Conservation (phyloP, 2,797 vertebrate genomes). For the Chelidonichthys spinosus region DNA sequence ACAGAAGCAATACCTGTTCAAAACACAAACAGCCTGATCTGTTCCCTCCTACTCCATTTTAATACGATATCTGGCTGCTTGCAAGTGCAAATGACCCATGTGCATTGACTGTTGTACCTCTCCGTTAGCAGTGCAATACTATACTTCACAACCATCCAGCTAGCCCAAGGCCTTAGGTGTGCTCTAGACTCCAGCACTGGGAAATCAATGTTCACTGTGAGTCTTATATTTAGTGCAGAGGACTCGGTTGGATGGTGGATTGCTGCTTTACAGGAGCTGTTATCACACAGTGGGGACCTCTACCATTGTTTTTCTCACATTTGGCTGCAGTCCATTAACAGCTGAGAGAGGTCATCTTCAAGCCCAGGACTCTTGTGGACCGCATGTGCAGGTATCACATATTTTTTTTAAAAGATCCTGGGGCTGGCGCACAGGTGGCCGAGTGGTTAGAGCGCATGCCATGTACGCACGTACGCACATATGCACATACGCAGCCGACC, state of each 20-base stretch:
- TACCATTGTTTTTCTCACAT: conserved; percentile 34
- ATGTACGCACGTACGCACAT: too few species aligned
- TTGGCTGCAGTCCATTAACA: conserved; percentile 48
- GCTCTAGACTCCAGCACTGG: conserved; percentile 39
- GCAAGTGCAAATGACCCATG: conserved; percentile 28
- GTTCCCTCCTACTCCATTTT: conserved; percentile 9
- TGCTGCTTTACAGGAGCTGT: conserved; percentile 44
- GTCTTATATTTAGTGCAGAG: conserved; percentile 39
- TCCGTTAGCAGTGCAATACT: conserved; percentile 8
- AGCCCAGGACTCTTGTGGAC: conserved; percentile 27
- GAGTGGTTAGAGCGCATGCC: too few species aligned
- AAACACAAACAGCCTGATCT: conserved; percentile 2
- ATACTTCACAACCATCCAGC: conserved; percentile 26
- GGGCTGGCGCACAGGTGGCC: too few species aligned
- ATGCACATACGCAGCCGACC: too few species aligned
- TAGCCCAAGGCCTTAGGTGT: conserved; percentile 38
- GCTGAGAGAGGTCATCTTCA: conserved; percentile 28
- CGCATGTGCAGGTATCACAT: conserved; percentile 17
- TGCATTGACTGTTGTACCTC: conserved; percentile 12
- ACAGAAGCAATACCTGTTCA: background rate
- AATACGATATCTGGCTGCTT: conserved; percentile 19
- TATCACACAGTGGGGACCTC: conserved; percentile 46
- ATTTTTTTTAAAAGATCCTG: conserved; percentile 24
- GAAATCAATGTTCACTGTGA: conserved; percentile 62
- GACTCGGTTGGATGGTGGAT: conserved; percentile 37